phyloP scores from a whole-genome alignment of 2,888 invertebrate genomes.

The Dynastes maya region DNA sequence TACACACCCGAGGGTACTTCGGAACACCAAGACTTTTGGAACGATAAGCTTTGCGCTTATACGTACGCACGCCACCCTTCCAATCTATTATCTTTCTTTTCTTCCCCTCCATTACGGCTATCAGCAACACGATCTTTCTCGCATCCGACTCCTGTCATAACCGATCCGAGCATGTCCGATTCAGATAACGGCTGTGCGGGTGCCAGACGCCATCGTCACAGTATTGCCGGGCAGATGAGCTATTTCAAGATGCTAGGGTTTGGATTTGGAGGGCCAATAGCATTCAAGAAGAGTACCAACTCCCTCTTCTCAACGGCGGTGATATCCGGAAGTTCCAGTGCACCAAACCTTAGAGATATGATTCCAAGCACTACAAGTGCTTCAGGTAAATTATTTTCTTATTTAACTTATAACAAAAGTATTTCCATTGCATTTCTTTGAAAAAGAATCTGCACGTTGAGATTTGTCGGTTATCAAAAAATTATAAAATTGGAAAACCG shows the following conservation, averaged over 20 bases:
- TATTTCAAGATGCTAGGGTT: conserved; percentile 93
- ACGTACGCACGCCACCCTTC: conserved; percentile 63
- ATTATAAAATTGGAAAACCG: no score
- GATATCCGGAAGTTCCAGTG: conserved; percentile 94
- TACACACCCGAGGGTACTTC: conserved; percentile 60
- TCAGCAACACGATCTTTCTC: conserved; percentile 62
- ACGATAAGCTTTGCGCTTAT: conserved; percentile 54
- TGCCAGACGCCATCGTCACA: conserved; percentile 92
- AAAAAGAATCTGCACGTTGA: no score
- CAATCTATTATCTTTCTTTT: conserved; percentile 66
- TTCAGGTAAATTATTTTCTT: conserved; percentile 77
- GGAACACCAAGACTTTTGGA: conserved; percentile 49
- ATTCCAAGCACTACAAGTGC: conserved; percentile 83
- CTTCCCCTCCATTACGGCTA: conserved; percentile 57
- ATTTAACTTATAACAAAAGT: neutral
- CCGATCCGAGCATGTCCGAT: conserved; percentile 66
- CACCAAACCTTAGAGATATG: conserved; percentile 92
- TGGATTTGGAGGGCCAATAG: conserved; percentile 72
- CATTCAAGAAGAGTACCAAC: conserved; percentile 80
- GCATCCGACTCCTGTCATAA: conserved; percentile 62
- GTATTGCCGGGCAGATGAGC: conserved; percentile 96
- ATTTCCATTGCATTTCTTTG: no score
- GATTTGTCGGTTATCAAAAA: no score
- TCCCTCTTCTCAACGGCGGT: conserved; percentile 97
- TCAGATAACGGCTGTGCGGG: conserved; percentile 66